Evolutionary conservation across 2,113 vertebrate species (phyloP).

Genomic region (Tichodroma muraria): DNA sequence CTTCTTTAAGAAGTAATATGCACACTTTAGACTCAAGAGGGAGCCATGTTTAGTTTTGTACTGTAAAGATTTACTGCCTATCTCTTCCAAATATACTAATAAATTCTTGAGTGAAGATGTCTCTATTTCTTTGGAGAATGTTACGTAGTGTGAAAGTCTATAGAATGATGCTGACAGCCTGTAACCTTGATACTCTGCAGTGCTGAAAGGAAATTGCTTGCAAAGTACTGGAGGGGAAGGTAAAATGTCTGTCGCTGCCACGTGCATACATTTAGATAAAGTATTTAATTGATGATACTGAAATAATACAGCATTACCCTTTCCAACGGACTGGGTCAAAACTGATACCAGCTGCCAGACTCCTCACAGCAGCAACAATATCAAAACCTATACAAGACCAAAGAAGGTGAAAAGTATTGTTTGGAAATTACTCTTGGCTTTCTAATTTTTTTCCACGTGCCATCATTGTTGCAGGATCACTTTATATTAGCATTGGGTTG

Average conservation of each 20-base stretch:
- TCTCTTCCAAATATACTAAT: neutral
- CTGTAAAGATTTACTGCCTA: neutral
- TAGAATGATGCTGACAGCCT: neutral
- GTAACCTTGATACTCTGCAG: neutral
- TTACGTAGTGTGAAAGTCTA: neutral
- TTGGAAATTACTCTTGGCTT: neutral
- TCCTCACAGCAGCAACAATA: neutral
- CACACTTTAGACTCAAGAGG: neutral
- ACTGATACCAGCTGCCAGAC: neutral
- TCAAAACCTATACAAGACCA: neutral
- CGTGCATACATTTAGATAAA: neutral
- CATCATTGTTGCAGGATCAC: neutral
- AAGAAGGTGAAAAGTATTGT: neutral
- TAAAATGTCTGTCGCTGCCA: neutral
- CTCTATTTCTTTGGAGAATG: neutral
- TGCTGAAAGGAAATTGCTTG: slow-evolving; percentile 21
- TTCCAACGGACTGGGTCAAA: neutral
- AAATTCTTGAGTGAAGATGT: neutral
- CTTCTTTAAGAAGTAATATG: neutral
- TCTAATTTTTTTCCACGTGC: neutral
- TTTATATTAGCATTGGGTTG: neutral
- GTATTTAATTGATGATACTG: neutral
- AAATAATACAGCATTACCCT: neutral
- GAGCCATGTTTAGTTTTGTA: neutral
- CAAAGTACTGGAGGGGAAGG: neutral